Percentiles rank a stretch among this genome's conserved stretches.
Evolutionary conservation across 1,140 invertebrate genomes (phyloP).

Genomic region (Thereuonema tuberculata): DNA sequence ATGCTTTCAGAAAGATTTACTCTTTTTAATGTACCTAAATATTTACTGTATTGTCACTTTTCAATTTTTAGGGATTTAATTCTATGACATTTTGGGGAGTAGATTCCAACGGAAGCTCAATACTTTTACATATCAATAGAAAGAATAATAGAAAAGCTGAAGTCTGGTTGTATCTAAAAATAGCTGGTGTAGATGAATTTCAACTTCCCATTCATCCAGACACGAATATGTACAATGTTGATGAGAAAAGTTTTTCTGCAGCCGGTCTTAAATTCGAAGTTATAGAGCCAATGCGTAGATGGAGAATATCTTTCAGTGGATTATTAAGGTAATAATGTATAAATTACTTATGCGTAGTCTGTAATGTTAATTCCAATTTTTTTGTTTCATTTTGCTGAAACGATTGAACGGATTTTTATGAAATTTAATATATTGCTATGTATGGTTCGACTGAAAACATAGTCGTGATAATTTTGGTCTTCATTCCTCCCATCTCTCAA

Average conservation of each 20-base stretch:
- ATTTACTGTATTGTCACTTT: background rate
- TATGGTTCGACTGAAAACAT: too few relatives aligned
- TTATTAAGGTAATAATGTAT: constrained; percentile 32
- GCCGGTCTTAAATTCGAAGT: constrained; percentile 42
- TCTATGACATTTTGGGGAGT: background rate
- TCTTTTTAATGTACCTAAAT: too few relatives aligned
- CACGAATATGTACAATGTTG: constrained; percentile 26
- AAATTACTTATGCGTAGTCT: too few relatives aligned
- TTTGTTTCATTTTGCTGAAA: too few relatives aligned
- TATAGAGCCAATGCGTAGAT: constrained; percentile 36
- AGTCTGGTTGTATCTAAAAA: background rate
- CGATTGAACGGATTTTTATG: too few relatives aligned
- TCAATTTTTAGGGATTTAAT: background rate
- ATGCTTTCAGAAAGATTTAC: too few relatives aligned
- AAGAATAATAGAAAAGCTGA: constrained; percentile 1
- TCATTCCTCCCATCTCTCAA: too few relatives aligned
- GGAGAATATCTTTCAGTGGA: constrained; percentile 46
- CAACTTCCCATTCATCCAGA: constrained; percentile 31
- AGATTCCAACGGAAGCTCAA: background rate
- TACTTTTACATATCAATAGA: background rate
- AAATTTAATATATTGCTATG: too few relatives aligned
- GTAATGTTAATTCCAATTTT: too few relatives aligned
- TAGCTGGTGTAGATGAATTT: background rate
- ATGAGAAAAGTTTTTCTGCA: constrained; percentile 33
- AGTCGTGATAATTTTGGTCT: too few relatives aligned